A percentile compares a stretch with the other conserved stretches of the same genome.
phyloP scores from a whole-genome alignment of 2,797 vertebrate species.

The Halcyon leucocephala region DNA sequence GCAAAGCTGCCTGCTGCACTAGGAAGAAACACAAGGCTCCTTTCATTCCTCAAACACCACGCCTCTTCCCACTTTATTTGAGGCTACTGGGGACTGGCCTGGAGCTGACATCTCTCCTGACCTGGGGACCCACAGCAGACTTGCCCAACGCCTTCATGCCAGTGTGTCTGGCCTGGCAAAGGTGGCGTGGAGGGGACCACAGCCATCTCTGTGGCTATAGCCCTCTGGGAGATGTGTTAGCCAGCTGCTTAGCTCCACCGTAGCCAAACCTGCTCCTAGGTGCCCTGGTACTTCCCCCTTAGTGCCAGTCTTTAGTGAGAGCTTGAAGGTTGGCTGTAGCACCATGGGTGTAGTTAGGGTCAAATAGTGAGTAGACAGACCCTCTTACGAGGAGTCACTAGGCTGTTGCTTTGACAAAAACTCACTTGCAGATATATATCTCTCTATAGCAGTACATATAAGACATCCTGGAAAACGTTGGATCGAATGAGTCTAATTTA shows the following conservation, averaged over 20 bases:
- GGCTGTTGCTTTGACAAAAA: constrained; percentile 36
- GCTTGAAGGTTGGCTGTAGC: neutral
- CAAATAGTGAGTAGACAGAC: neutral
- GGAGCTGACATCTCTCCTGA: neutral
- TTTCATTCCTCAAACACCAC: neutral
- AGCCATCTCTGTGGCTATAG: neutral
- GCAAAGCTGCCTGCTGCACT: neutral
- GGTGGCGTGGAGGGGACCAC: neutral
- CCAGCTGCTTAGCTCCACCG: neutral
- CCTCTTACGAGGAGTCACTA: neutral
- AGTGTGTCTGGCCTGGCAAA: neutral
- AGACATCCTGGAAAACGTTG: constrained; percentile 34
- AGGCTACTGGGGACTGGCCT: neutral
- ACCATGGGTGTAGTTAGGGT: neutral
- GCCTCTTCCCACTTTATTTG: neutral
- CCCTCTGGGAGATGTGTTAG: neutral
- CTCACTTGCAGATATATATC: neutral
- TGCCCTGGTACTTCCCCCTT: neutral
- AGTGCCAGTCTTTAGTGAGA: neutral
- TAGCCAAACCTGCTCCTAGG: neutral
- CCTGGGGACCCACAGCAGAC: neutral
- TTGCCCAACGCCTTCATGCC: neutral
- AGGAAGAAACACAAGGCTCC: neutral
- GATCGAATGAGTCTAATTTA: constrained; percentile 58
- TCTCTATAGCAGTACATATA: neutral